These are phyloP conservation scores for Acholoe squamosa DNA, from an alignment of 2,888 invertebrate species.

Conservation along the genomic window DNA sequence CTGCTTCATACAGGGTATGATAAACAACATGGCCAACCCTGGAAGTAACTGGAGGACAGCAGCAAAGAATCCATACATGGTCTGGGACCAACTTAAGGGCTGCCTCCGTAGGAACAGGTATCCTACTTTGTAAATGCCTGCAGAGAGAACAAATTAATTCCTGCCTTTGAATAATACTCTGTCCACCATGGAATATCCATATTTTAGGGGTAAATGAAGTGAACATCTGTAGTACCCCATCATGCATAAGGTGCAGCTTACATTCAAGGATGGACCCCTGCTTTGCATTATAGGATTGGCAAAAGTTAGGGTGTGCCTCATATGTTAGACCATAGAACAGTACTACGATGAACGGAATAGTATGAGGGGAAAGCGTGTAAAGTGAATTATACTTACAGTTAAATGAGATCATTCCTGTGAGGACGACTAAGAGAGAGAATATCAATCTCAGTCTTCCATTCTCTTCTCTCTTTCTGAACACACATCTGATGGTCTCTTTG, in stretches of 20 bases:
- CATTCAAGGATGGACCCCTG: no score
- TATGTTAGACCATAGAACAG: no score
- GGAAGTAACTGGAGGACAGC: slow-evolving; percentile 86
- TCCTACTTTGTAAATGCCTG: slow-evolving; percentile 90
- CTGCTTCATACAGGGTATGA: slow-evolving; percentile 42
- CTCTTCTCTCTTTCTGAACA: slow-evolving; percentile 71
- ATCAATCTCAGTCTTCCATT: slow-evolving; percentile 29
- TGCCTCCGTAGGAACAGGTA: slow-evolving; percentile 89
- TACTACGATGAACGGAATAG: no score
- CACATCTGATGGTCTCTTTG: slow-evolving; percentile 71
- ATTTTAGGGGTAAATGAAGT: no score
- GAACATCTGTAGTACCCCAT: no score
- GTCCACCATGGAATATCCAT: no score
- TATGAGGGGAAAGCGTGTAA: no score
- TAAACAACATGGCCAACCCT: slow-evolving; percentile 70
- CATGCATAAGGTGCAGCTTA: no score
- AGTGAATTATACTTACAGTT: slow-evolving; percentile 19
- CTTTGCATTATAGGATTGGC: no score
- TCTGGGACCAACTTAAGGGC: slow-evolving; percentile 89
- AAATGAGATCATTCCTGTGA: slow-evolving; percentile 43
- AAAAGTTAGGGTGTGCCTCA: no score
- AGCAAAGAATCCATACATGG: slow-evolving; percentile 87
- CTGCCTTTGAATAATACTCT: no score
- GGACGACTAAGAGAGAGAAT: neutral
- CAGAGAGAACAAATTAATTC: slow-evolving; percentile 73